These are phyloP conservation scores for Cygnus olor DNA, from an alignment of 2,797 vertebrate genomes.

Conservation along the genomic window DNA sequence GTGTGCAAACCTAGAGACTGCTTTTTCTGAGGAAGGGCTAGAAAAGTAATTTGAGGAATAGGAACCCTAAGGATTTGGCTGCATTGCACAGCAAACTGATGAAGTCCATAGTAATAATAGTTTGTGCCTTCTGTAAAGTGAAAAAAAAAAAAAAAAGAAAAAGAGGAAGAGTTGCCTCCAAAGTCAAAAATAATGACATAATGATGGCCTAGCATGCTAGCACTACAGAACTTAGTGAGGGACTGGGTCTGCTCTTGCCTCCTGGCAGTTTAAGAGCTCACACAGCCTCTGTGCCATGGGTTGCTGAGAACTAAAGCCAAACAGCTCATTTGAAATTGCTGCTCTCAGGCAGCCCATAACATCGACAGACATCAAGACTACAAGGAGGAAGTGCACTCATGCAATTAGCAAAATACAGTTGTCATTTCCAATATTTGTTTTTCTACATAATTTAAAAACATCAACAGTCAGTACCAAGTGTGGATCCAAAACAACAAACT, in stretches of 20 bases:
- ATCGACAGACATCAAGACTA: not conserved
- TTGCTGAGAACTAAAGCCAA: fast-evolving
- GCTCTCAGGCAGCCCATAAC: not conserved
- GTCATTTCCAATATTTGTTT: not conserved
- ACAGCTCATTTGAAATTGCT: not conserved
- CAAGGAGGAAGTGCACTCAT: not conserved
- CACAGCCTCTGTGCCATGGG: not conserved
- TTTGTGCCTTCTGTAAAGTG: not conserved
- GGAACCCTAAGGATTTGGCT: not conserved
- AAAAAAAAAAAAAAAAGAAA: too few species aligned
- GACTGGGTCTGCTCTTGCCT: not conserved
- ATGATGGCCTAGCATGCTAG: fast-evolving
- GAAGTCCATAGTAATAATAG: not conserved
- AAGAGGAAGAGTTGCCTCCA: fast-evolving
- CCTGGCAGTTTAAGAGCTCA: not conserved
- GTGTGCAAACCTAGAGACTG: not conserved
- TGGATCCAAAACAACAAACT: not conserved
- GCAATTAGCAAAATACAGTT: not conserved
- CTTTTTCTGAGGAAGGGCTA: not conserved
- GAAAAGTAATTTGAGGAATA: not conserved
- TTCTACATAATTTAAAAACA: not conserved
- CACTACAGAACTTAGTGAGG: not conserved
- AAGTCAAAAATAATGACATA: fast-evolving
- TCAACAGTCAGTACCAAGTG: not conserved
- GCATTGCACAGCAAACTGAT: not conserved